Conservation (phyloP, 2,888 invertebrate species). For the Leucophora obtusa region DNA sequence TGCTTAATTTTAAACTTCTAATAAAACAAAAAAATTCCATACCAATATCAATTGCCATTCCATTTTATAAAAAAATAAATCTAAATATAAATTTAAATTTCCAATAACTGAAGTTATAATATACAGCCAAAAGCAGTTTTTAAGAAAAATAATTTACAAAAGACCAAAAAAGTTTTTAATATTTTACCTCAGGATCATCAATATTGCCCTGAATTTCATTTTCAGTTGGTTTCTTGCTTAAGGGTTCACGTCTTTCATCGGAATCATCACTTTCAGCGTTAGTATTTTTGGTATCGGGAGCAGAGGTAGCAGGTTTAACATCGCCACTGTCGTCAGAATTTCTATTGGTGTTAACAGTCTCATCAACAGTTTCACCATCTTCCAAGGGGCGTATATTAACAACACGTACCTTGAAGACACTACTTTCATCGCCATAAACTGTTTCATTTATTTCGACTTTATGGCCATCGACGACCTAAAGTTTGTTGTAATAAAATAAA, state of each 20-base stretch:
- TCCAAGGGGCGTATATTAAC: constrained; percentile 80
- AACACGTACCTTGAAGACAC: constrained; percentile 79
- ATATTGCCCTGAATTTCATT: constrained; percentile 75
- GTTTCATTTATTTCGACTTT: constrained; percentile 81
- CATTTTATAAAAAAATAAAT: constrained; percentile 30
- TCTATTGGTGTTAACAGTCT: constrained; percentile 64
- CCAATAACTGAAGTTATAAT: constrained; percentile 22
- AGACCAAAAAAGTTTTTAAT: constrained; percentile 56
- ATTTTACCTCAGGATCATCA: constrained; percentile 77
- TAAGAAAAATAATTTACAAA: constrained; percentile 31
- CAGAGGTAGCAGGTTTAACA: constrained; percentile 63
- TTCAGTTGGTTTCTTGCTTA: constrained; percentile 70
- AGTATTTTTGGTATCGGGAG: constrained; percentile 59
- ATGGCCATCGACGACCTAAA: constrained; percentile 80
- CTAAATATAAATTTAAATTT: constrained; percentile 18
- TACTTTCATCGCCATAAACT: constrained; percentile 78
- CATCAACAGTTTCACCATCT: constrained; percentile 72
- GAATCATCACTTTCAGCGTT: constrained; percentile 66
- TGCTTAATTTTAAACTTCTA: constrained; percentile 24
- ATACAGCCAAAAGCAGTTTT: constrained; percentile 39
- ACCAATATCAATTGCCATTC: constrained; percentile 51
- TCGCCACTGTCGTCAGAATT: constrained; percentile 53
- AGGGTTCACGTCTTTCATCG: constrained; percentile 71
- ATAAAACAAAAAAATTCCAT: constrained; percentile 33
- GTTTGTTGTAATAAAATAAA: background rate